A percentile compares a stretch with the other conserved stretches of the same genome.
phyloP scores from a whole-genome alignment of 2,888 invertebrate species.

The Parnassius smintheus region DNA sequence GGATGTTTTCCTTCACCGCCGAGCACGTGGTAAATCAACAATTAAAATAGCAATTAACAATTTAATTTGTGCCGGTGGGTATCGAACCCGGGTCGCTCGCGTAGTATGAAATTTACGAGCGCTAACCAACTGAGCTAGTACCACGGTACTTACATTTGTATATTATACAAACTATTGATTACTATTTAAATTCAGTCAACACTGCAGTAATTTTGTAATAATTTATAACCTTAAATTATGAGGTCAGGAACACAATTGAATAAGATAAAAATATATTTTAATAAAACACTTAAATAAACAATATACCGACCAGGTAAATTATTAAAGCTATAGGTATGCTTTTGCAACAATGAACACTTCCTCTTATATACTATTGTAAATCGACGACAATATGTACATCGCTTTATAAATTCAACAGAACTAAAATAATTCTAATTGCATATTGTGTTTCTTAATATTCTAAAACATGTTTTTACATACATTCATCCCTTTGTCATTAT shows the following conservation, averaged over 20 bases:
- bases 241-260: constrained; percentile 17
- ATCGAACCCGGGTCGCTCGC: too few relatives aligned
- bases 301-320: constrained; percentile 61
- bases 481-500: not conserved
- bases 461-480: not conserved
- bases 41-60: too few relatives aligned
- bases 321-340: constrained; percentile 52
- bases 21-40: too few relatives aligned
- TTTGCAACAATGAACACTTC: constrained; percentile 29
- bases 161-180: too few relatives aligned
- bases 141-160: too few relatives aligned
- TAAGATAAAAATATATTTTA: constrained; percentile 23
- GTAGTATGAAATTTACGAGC: too few relatives aligned
- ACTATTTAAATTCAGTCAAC: too few relatives aligned
- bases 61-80: too few relatives aligned
- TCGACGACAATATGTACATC: constrained; percentile 14
- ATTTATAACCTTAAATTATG: constrained; percentile 11
- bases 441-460: too few relatives aligned
- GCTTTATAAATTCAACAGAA: constrained; percentile 2
- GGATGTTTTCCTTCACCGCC: too few relatives aligned
- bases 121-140: too few relatives aligned
- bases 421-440: not conserved
- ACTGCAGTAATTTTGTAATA: too few relatives aligned
- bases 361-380: constrained; percentile 9
- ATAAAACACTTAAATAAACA: constrained; percentile 31